A percentile compares a stretch with the other conserved stretches of the same genome.
Evolutionary conservation across 1,140 invertebrate species (phyloP).

Genomic region (Sitobion miscanthi): DNA sequence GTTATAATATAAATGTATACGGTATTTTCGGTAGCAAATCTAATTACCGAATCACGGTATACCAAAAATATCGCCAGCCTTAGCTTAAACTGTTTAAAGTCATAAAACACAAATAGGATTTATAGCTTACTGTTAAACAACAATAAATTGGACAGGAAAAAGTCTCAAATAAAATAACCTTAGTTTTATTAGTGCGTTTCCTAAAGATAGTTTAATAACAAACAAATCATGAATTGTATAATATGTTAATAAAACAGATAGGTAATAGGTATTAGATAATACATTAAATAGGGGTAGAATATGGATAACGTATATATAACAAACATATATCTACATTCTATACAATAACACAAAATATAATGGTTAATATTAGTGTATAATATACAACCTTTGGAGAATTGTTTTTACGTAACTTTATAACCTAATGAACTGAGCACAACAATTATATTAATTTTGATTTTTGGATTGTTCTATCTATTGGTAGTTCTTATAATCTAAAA

Average conservation of each 20-base stretch:
- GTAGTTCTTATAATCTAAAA: not conserved
- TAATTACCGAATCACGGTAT: no score
- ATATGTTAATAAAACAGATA: not conserved
- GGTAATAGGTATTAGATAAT: not conserved
- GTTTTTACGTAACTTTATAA: not conserved
- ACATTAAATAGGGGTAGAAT: not conserved
- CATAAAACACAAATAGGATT: not conserved
- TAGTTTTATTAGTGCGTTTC: not conserved
- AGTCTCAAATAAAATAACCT: not conserved
- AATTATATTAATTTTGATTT: not conserved
- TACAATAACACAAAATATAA: not conserved
- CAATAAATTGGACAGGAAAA: not conserved
- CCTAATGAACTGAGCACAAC: not conserved
- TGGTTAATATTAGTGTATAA: not conserved
- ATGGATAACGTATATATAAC: not conserved
- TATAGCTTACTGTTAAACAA: not conserved
- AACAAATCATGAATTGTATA: not conserved
- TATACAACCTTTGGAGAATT: not conserved
- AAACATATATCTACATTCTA: not conserved
- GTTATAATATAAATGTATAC: no score
- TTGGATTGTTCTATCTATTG: not conserved
- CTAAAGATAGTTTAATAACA: not conserved
- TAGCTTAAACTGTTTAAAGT: not conserved
- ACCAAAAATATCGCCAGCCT: no score
- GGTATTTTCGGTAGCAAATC: no score